Evolutionary conservation across 2,888 invertebrate species (phyloP).

Genomic region (Sacculina carcini): DNA sequence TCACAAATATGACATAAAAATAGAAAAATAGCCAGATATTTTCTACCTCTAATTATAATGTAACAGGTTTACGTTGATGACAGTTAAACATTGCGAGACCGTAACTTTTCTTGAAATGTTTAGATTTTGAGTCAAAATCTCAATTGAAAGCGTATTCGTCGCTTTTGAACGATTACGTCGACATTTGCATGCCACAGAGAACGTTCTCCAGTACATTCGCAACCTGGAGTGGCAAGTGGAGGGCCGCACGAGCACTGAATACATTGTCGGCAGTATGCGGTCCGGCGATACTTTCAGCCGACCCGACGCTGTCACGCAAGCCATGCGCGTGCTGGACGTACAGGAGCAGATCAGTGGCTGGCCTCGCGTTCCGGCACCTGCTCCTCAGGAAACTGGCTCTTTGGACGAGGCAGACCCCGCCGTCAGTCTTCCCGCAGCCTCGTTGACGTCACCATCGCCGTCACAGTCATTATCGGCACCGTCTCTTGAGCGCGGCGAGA

Average conservation of each 20-base stretch:
- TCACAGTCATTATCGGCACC: slow-evolving; percentile 7
- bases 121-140: too few species aligned
- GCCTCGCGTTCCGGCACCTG: slow-evolving; percentile 4
- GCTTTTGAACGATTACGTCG: too few species aligned
- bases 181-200: too few species aligned
- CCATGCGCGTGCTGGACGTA: slow-evolving; percentile 70
- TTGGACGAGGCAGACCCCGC: not conserved
- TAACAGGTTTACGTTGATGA: too few species aligned
- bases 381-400: slow-evolving; percentile 13
- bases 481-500: slow-evolving; percentile 17
- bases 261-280: slow-evolving; percentile 68
- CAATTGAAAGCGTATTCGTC: too few species aligned
- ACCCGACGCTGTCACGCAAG: slow-evolving; percentile 76
- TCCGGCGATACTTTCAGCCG: slow-evolving; percentile 19
- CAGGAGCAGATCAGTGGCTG: slow-evolving; percentile 46
- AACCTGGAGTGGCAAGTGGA: slow-evolving; percentile 57
- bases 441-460: not conserved
- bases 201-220: slow-evolving; percentile 71
- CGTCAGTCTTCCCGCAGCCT: not conserved
- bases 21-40: too few species aligned
- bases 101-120: too few species aligned
- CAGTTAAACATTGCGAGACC: too few species aligned
- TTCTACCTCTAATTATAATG: too few species aligned
- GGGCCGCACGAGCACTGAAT: slow-evolving; percentile 60
- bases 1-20: too few species aligned